These are phyloP conservation scores for Trichosurus vulpecula DNA, from an alignment of 2,797 vertebrate genomes.

Conservation along the genomic window DNA sequence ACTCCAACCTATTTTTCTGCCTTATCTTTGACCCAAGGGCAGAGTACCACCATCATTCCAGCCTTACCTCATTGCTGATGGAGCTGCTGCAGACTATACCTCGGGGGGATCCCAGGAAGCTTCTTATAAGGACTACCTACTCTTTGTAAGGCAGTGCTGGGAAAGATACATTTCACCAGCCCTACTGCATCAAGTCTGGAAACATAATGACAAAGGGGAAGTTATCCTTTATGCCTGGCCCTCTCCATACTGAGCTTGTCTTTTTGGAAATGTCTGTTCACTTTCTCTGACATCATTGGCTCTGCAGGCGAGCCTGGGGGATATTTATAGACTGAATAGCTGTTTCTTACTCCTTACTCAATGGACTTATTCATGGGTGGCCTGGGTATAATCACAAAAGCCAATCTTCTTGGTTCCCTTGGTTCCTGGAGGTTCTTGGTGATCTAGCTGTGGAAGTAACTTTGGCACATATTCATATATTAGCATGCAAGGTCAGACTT, in stretches of 20 bases:
- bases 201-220: background rate
- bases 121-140: background rate
- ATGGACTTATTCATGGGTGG: background rate
- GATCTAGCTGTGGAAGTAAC: background rate
- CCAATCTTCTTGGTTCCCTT: conserved; percentile 11
- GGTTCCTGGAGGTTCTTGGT: conserved; percentile 37
- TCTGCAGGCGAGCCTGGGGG: background rate
- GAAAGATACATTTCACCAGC: background rate
- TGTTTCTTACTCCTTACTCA: background rate
- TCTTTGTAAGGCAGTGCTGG: background rate
- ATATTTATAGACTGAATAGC: background rate
- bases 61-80: background rate
- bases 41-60: background rate
- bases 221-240: background rate
- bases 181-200: accelerated
- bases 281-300: background rate
- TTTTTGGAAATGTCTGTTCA: background rate
- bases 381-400: background rate
- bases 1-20: background rate
- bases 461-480: background rate
- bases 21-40: background rate
- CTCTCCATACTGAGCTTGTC: background rate
- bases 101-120: background rate
- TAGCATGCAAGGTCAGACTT: background rate
- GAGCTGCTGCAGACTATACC: background rate